phyloP scores from a whole-genome alignment of 2,113 vertebrate genomes.

The Hippocampus comes region DNA sequence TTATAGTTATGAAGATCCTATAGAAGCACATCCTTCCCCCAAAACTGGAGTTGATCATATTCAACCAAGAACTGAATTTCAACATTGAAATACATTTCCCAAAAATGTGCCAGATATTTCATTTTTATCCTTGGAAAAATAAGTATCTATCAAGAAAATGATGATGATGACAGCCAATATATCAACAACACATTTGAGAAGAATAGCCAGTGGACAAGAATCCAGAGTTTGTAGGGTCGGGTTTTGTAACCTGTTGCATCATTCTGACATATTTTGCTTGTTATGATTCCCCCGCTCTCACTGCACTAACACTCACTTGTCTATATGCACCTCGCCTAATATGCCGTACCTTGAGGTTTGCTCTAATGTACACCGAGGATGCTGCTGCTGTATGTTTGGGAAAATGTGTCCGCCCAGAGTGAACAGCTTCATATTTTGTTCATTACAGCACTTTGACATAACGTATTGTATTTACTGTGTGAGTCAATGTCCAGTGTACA shows the following conservation, averaged over 20 bases:
- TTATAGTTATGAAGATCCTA: not conserved
- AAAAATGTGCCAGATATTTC: too few relatives aligned
- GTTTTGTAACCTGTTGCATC: constrained; percentile 5
- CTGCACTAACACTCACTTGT: constrained; percentile 17
- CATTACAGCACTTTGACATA: constrained; percentile 43
- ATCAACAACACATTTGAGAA: not conserved
- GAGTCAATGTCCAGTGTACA: constrained; percentile 29
- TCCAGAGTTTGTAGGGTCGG: not conserved
- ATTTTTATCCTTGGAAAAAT: too few relatives aligned
- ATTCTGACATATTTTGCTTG: constrained; percentile 11
- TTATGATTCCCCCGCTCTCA: not conserved
- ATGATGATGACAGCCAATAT: too few relatives aligned
- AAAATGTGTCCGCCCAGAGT: constrained; percentile 41
- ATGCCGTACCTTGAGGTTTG: constrained; percentile 1
- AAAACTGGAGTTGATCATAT: not conserved
- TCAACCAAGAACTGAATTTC: not conserved
- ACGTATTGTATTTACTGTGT: constrained; percentile 32
- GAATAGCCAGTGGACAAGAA: not conserved
- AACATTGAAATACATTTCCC: not conserved
- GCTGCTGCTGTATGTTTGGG: constrained; percentile 34
- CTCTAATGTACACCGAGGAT: constrained; percentile 32
- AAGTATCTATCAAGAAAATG: too few relatives aligned
- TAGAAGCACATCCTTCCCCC: not conserved
- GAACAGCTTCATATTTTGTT: constrained; percentile 31
- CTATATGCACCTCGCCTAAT: not conserved